Evolutionary conservation across 2,113 vertebrate genomes (phyloP).

Genomic region (Desmodus rotundus): DNA sequence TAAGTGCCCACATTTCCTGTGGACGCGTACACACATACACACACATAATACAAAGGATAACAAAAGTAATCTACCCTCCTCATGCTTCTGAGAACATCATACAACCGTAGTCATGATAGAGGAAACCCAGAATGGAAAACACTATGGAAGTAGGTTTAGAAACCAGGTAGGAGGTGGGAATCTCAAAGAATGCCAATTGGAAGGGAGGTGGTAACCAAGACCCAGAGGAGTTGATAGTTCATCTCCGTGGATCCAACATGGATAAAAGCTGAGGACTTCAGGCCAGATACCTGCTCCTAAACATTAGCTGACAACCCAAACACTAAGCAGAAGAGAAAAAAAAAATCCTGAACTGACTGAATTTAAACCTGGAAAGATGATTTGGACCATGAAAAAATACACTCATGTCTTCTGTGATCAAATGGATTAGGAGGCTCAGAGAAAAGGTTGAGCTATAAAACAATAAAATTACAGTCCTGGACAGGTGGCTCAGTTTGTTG

Average conservation of each 20-base stretch:
- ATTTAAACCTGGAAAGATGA: not conserved
- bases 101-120: not conserved
- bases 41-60: not conserved
- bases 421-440: not conserved
- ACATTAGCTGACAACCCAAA: rapidly evolving
- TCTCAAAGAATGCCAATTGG: not conserved
- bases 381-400: not conserved
- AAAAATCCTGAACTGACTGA: not conserved
- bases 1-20: not conserved
- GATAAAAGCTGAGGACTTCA: not conserved
- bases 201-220: not conserved
- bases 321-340: not conserved
- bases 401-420: not conserved
- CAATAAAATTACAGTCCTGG: not conserved
- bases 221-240: not conserved
- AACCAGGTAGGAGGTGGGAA: not conserved
- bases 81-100: not conserved
- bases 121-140: not conserved
- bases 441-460: not conserved
- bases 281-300: not conserved
- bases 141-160: not conserved
- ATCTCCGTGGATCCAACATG: not conserved
- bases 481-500: too few relatives aligned
- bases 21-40: not conserved
- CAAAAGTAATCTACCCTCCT: not conserved